phyloP scores from a whole-genome alignment of 92 coral and sea anemone species.

The Porites rus region DNA sequence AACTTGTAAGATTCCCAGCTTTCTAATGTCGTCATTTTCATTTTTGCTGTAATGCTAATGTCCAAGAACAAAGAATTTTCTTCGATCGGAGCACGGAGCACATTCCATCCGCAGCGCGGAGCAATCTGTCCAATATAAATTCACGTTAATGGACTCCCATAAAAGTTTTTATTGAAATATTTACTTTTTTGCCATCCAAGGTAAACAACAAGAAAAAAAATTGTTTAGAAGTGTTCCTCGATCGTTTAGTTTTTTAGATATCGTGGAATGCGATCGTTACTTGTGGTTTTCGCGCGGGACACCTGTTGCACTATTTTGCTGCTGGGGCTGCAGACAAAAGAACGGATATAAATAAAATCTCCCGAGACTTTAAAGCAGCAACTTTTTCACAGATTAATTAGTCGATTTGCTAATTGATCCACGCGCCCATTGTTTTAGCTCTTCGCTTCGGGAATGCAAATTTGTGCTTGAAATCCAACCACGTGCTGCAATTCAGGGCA shows the following conservation, averaged over 20 bases:
- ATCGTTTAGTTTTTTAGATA: not conserved
- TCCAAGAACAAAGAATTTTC: too few relatives aligned
- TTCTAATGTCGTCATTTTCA: not conserved
- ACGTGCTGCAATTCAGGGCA: slow-evolving; percentile 10
- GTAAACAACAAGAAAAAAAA: not conserved
- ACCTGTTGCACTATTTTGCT: slow-evolving; percentile 31
- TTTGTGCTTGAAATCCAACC: slow-evolving; percentile 5
- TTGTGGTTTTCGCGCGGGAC: not conserved
- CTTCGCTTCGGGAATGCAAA: slow-evolving; percentile 2
- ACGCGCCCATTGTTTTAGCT: slow-evolving; percentile 8
- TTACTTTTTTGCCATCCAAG: not conserved
- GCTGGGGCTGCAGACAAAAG: slow-evolving; percentile 27
- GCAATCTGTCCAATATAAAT: not conserved
- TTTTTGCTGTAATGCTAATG: too few relatives aligned
- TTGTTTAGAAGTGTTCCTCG: not conserved
- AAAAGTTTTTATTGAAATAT: not conserved
- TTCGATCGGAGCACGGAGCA: too few relatives aligned
- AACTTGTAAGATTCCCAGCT: not conserved
- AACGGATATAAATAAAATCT: slow-evolving; percentile 20
- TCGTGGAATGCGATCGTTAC: slow-evolving; percentile 16
- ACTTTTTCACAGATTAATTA: slow-evolving; percentile 3
- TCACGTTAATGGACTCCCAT: not conserved
- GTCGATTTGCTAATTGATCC: slow-evolving; percentile 10
- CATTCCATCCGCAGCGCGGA: too few relatives aligned
- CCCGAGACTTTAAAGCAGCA: slow-evolving; percentile 35